Base-by-base conservation (phyloP, 2,888 invertebrate species). In the Drosophila anomalata region DNA sequence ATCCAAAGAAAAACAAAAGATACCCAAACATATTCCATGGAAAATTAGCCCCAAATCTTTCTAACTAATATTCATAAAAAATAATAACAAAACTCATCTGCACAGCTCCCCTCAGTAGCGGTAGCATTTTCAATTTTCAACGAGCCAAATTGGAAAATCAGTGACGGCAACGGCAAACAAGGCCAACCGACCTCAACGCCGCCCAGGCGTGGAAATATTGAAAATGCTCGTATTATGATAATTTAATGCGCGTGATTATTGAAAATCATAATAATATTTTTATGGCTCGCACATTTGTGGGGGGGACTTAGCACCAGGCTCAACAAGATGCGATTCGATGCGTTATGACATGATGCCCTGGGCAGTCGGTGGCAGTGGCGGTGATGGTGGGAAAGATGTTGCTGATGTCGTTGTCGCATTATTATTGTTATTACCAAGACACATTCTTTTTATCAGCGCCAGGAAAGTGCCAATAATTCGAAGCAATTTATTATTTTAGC, bases 401-500 rank as follows among this genome's bases (percentile, higher is more conserved):
- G 77, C 61, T 66, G 77, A 66, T 74, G 62, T 79, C 77, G 76
- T 80, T 81, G 79, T 80, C 81, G 82, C 86, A 84, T 85, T 85
- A 86, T 85, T 86, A 86, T 84, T 85, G 82, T 86, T 86, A 86
- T 85, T 85, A 79, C 83, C 83, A 77, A 73, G 73, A 77, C 80
- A 78, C 83, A 83, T 76, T 80, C 80, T 78, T 83, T 86, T 83
- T 81, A 86, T 86, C 86, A 86, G 79, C 77, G 76, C 77, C 44
- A 11, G 53, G 81, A 86, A 85, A 86, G 77, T 83, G 83, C 85
- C 85, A 86, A 86, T 86, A 87, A 85, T 87, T 86, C 77, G 81
- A 80, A 78, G 76, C 85, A 88, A 87, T 87, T 88, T 87, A 83
- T 87, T 88, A 88, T 88, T 87, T 87, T 75, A 75, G 75, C 87